These are phyloP conservation scores for Apoderus coryli DNA, from an alignment of 2,888 invertebrate genomes.

Conservation along the genomic window DNA sequence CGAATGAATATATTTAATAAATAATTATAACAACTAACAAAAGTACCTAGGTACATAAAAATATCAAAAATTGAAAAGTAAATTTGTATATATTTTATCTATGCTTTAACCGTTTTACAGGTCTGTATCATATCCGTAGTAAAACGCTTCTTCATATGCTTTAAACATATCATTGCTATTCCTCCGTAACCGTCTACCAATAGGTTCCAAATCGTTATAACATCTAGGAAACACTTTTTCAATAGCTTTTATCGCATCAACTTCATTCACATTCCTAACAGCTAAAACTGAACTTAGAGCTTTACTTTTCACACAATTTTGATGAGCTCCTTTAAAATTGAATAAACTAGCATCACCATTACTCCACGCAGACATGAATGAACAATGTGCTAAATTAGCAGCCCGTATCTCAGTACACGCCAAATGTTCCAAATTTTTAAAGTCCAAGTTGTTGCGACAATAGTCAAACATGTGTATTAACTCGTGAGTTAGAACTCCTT, in stretches of 20 bases:
- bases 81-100: no score
- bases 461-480: constrained; percentile 95
- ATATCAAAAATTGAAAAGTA: no score
- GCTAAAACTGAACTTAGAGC: constrained; percentile 73
- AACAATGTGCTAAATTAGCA: constrained; percentile 87
- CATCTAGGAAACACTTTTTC: constrained; percentile 83
- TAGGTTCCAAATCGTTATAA: constrained; percentile 83
- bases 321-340: constrained; percentile 60
- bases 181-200: constrained; percentile 57
- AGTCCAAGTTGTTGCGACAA: constrained; percentile 77
- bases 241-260: constrained; percentile 61
- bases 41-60: no score
- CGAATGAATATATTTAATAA: no score
- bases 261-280: constrained; percentile 55
- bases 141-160: constrained; percentile 60
- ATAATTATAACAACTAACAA: no score
- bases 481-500: constrained; percentile 78
- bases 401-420: constrained; percentile 94
- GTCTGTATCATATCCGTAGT: constrained; percentile 82
- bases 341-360: constrained; percentile 63
- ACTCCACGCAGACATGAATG: constrained; percentile 64
- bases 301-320: constrained; percentile 81
- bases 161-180: constrained; percentile 62
- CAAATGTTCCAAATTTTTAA: constrained; percentile 78
- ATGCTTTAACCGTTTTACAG: no score